Conservation (phyloP, 2,797 vertebrate genomes). For the Manis javanica region DNA sequence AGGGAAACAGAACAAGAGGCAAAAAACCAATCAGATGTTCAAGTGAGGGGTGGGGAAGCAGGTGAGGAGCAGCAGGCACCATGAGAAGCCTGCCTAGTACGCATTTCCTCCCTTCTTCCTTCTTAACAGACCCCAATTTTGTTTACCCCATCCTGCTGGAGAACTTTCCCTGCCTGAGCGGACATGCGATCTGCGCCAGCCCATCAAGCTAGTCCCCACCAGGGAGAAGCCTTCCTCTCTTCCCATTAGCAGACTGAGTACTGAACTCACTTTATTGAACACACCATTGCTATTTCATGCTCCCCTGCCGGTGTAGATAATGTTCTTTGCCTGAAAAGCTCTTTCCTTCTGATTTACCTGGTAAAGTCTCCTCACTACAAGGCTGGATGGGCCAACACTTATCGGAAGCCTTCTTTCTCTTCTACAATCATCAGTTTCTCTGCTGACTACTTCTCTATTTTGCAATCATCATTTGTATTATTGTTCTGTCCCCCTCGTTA, state of each 20-base stretch:
- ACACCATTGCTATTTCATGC: rapidly evolving
- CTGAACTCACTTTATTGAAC: rapidly evolving
- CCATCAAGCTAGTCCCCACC: rapidly evolving
- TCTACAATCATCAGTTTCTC: rapidly evolving
- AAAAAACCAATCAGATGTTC: background rate
- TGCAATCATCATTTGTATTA: rapidly evolving
- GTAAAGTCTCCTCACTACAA: background rate
- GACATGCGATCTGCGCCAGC: background rate
- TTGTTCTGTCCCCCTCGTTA: background rate
- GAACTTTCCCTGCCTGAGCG: background rate
- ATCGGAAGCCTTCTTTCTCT: no score
- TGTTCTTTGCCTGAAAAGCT: rapidly evolving
- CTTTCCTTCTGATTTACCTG: background rate
- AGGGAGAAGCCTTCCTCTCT: background rate
- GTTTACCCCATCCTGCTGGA: rapidly evolving
- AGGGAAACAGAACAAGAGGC: background rate
- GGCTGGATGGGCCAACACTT: background rate
- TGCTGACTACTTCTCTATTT: rapidly evolving
- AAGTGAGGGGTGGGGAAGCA: background rate
- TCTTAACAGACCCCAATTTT: background rate
- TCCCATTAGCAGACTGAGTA: background rate
- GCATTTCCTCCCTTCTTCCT: background rate
- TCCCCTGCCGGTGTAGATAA: rapidly evolving
- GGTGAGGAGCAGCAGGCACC: background rate
- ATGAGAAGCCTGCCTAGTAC: rapidly evolving